Evolutionary conservation across 2,113 vertebrate genomes (phyloP).

Genomic region (Triplophysa tibetana): DNA sequence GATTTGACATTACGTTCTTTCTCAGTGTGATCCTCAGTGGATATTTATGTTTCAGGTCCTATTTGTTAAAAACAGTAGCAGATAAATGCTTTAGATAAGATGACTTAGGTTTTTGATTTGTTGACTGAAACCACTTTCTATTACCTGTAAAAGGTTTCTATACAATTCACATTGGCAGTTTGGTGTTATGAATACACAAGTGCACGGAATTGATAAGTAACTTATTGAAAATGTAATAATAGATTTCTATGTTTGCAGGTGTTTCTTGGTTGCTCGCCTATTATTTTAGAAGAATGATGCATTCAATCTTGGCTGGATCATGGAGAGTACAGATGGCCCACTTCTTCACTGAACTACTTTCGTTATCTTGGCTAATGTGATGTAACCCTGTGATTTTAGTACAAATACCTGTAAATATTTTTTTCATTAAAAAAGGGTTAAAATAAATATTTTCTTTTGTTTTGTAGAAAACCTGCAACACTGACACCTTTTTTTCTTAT

Average conservation of each 20-base stretch:
- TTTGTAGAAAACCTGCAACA: not conserved
- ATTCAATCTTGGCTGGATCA: conserved; percentile 30
- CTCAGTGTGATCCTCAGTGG: not conserved
- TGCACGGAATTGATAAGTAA: not conserved
- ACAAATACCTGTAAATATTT: conserved; percentile 17
- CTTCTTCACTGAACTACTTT: conserved; percentile 8
- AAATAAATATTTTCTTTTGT: not conserved
- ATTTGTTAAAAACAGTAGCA: not conserved
- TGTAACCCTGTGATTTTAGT: not conserved
- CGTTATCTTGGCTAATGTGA: conserved; percentile 7
- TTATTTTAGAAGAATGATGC: conserved; percentile 35
- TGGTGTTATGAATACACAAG: not conserved
- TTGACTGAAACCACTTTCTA: not conserved
- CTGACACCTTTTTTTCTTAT: not conserved
- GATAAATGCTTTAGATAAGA: not conserved
- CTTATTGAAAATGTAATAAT: conserved; percentile 27
- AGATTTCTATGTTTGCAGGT: conserved; percentile 62
- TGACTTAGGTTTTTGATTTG: not conserved
- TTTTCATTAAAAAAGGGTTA: not conserved
- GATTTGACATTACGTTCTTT: not conserved
- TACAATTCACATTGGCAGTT: not conserved
- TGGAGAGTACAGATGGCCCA: conserved; percentile 9
- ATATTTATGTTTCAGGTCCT: not conserved
- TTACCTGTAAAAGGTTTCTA: not conserved
- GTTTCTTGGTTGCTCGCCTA: conserved; percentile 43